Evolutionary conservation across 1,140 invertebrate species (phyloP).

Genomic region (Drosophila eugracilis): DNA sequence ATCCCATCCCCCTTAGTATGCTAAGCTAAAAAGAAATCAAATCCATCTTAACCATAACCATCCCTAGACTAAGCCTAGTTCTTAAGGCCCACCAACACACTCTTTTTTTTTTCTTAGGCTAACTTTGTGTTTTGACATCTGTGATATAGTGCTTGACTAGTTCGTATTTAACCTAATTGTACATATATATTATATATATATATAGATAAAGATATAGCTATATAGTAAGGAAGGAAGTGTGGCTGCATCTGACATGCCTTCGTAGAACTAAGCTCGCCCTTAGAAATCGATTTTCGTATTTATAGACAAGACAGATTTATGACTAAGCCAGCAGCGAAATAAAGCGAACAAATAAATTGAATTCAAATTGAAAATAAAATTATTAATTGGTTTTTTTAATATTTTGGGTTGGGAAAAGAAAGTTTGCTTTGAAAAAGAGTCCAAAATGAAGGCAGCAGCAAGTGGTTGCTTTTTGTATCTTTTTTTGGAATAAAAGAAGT

Average conservation of each 20-base stretch:
- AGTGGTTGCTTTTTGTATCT: too few species aligned
- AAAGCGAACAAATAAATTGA: slow-evolving; percentile 46
- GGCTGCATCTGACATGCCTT: slow-evolving; percentile 2
- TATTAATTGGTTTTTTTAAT: background rate
- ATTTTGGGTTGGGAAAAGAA: background rate
- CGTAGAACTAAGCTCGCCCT: slow-evolving; percentile 19
- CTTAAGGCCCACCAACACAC: slow-evolving; percentile 14
- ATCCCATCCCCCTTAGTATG: too few species aligned
- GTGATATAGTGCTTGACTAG: slow-evolving; percentile 76
- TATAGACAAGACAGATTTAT: slow-evolving; percentile 32
- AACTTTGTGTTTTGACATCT: slow-evolving; percentile 53
- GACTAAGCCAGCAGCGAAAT: slow-evolving; percentile 25
- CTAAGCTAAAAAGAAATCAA: slow-evolving; percentile 2
- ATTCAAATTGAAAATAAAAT: slow-evolving; percentile 23
- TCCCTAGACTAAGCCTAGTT: slow-evolving; percentile 6
- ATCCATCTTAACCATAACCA: background rate
- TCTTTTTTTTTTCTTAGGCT: slow-evolving; percentile 47
- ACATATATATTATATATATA: slow-evolving; percentile 11
- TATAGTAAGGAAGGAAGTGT: too few species aligned
- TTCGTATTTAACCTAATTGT: slow-evolving; percentile 42
- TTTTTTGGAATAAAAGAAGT: too few species aligned
- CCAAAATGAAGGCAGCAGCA: too few species aligned
- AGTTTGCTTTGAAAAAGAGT: too few species aligned
- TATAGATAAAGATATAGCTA: too few species aligned
- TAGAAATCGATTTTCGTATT: slow-evolving; percentile 52